These are phyloP conservation scores for Zygothrica quintamaculata DNA, from an alignment of 2,888 invertebrate species.

Conservation along the genomic window DNA sequence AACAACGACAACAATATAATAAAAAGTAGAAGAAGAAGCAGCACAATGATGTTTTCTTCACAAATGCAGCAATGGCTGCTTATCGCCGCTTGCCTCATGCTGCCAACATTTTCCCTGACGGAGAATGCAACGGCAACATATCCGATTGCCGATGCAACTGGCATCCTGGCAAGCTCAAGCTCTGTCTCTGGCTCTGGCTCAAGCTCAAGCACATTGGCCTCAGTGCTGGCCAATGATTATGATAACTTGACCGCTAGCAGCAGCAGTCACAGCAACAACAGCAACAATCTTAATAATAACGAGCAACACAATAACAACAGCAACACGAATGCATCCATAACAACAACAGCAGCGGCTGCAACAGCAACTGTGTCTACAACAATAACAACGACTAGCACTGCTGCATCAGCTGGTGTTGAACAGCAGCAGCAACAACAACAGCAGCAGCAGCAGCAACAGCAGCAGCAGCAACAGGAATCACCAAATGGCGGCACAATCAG, in stretches of 20 bases:
- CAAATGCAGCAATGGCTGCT: constrained; percentile 53
- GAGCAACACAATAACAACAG: constrained; percentile 41
- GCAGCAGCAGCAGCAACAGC: constrained; percentile 12
- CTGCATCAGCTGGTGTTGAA: constrained; percentile 15
- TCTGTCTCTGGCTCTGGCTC: too few relatives aligned
- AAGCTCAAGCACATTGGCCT: constrained; percentile 12
- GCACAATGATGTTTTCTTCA: constrained; percentile 52
- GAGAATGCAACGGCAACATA: constrained; percentile 64
- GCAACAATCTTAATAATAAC: constrained; percentile 52
- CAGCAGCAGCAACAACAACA: constrained; percentile 22
- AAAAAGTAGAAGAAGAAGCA: constrained; percentile 14
- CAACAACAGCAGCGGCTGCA: constrained; percentile 13
- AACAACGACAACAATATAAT: constrained; percentile 12
- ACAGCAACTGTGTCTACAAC: constrained; percentile 17
- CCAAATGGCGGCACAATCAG: constrained; percentile 16
- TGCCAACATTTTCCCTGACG: constrained; percentile 35
- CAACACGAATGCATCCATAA: constrained; percentile 16
- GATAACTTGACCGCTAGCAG: constrained; percentile 49
- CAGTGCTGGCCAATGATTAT: constrained; percentile 36
- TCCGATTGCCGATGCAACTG: constrained; percentile 15
- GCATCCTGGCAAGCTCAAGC: constrained; percentile 5
- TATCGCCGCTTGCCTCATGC: constrained; percentile 37
- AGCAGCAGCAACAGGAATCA: constrained; percentile 35
- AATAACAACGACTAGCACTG: constrained; percentile 14
- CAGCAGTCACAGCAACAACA: constrained; percentile 23